Evolutionary conservation across 2,888 invertebrate species (phyloP).

Genomic region (Watsonalla binaria): DNA sequence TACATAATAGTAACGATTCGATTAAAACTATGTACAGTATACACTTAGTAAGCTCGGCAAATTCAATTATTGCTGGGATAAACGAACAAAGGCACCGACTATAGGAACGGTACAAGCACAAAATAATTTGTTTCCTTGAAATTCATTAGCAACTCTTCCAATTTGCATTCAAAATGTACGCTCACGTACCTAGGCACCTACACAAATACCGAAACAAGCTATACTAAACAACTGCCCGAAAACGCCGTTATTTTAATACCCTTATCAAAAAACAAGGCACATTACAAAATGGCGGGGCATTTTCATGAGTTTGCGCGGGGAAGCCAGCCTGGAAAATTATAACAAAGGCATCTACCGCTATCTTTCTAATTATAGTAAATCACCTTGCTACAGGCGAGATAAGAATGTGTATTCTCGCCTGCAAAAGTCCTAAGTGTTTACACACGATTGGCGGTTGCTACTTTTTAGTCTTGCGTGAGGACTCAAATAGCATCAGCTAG

Average conservation of each 20-base stretch:
- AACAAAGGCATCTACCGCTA: slow-evolving; percentile 79
- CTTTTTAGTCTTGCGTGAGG: slow-evolving; percentile 43
- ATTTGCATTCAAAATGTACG: slow-evolving; percentile 70
- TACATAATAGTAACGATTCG: background rate
- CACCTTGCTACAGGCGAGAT: slow-evolving; percentile 77
- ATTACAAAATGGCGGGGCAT: slow-evolving; percentile 75
- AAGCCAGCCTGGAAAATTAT: slow-evolving; percentile 77
- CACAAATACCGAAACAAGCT: slow-evolving; percentile 55
- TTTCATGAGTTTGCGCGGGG: slow-evolving; percentile 75
- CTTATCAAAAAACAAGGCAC: slow-evolving; percentile 79
- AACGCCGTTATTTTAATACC: slow-evolving; percentile 74
- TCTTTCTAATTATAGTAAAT: slow-evolving; percentile 80
- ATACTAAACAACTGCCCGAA: slow-evolving; percentile 64
- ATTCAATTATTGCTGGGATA: background rate
- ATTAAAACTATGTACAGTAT: background rate
- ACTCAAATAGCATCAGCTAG: slow-evolving; percentile 27
- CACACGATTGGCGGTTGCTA: slow-evolving; percentile 39
- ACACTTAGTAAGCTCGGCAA: background rate
- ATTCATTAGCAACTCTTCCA: slow-evolving; percentile 66
- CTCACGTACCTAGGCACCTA: slow-evolving; percentile 65
- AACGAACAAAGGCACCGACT: slow-evolving; percentile 11
- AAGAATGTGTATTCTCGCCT: slow-evolving; percentile 56
- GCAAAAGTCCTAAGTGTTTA: slow-evolving; percentile 58
- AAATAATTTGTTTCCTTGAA: slow-evolving; percentile 48
- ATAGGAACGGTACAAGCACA: slow-evolving; percentile 23